A percentile compares a stretch with the other conserved stretches of the same genome.
These are phyloP conservation scores for Parnassius orleans DNA, from an alignment of 2,888 invertebrate genomes.

Conservation along the genomic window DNA sequence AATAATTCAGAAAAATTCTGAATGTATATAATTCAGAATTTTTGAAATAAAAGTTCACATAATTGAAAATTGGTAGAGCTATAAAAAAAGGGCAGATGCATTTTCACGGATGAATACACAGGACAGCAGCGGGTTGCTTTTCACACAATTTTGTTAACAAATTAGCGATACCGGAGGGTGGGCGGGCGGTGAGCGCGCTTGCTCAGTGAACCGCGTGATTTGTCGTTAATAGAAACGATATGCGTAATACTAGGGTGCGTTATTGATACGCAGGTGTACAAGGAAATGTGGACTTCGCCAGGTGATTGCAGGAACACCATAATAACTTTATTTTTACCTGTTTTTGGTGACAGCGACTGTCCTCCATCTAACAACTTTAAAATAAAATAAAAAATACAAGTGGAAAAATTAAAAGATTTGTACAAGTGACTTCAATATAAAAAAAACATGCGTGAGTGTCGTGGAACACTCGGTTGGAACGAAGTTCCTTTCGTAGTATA, in stretches of 20 bases:
- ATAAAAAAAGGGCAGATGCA: constrained; percentile 26
- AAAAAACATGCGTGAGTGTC: too few species aligned
- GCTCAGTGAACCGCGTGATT: constrained; percentile 48
- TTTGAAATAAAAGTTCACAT: background rate
- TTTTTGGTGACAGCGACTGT: too few species aligned
- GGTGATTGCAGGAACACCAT: constrained; percentile 1
- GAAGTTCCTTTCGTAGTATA: too few species aligned
- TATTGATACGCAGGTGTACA: constrained; percentile 26
- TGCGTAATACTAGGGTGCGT: constrained; percentile 22
- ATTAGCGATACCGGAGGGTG: constrained; percentile 39
- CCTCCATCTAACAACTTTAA: too few species aligned
- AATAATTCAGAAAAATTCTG: too few species aligned
- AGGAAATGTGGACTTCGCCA: constrained; percentile 3
- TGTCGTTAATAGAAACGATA: constrained; percentile 40
- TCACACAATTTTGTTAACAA: constrained; percentile 45
- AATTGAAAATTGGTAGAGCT: background rate
- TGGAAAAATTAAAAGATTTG: too few species aligned
- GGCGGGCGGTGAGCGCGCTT: constrained; percentile 30
- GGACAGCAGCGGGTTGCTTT: constrained; percentile 27
- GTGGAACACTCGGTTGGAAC: too few species aligned
- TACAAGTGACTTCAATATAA: too few species aligned
- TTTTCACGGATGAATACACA: constrained; percentile 35
- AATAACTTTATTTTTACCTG: too few species aligned
- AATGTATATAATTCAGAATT: background rate
- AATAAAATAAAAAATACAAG: too few species aligned